Conservation (phyloP, 2,113 vertebrate genomes). For the Ameiurus melas region DNA sequence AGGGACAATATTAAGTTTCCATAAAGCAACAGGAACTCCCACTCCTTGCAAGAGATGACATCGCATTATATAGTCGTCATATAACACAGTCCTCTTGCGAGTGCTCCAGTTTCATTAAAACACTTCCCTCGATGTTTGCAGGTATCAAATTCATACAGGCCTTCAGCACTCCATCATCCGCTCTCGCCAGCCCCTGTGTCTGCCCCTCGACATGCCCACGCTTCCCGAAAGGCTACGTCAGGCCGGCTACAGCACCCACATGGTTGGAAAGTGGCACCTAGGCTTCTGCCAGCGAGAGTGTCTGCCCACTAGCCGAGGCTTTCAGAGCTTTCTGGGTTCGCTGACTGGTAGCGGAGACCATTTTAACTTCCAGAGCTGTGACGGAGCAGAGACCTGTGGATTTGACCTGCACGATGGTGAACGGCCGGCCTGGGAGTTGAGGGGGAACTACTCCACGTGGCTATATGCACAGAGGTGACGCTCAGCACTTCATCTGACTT, state of each 20-base stretch:
- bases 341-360: slow-evolving; percentile 91
- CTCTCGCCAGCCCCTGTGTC: slow-evolving; percentile 88
- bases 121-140: slow-evolving; percentile 55
- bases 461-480: slow-evolving; percentile 84
- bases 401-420: slow-evolving; percentile 91
- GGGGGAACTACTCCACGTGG: slow-evolving; percentile 86
- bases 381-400: slow-evolving; percentile 88
- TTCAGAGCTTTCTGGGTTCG: slow-evolving; percentile 90
- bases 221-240: slow-evolving; percentile 85
- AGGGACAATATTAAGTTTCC: slow-evolving; percentile 9
- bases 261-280: slow-evolving; percentile 97
- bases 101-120: neutral
- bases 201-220: slow-evolving; percentile 83
- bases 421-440: slow-evolving; percentile 85
- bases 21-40: neutral
- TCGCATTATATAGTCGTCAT: neutral
- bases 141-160: slow-evolving; percentile 95
- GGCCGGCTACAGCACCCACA: slow-evolving; percentile 88
- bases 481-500: neutral
- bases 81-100: neutral
- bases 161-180: slow-evolving; percentile 93
- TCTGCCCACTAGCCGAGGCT: slow-evolving; percentile 86
- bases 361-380: slow-evolving; percentile 91
- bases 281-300: slow-evolving; percentile 88
- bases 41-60: neutral